Percentiles rank a stretch among this genome's conserved stretches.
These are phyloP conservation scores for Aeoliscus strigatus DNA, from an alignment of 2,797 vertebrate genomes.

Conservation along the genomic window DNA sequence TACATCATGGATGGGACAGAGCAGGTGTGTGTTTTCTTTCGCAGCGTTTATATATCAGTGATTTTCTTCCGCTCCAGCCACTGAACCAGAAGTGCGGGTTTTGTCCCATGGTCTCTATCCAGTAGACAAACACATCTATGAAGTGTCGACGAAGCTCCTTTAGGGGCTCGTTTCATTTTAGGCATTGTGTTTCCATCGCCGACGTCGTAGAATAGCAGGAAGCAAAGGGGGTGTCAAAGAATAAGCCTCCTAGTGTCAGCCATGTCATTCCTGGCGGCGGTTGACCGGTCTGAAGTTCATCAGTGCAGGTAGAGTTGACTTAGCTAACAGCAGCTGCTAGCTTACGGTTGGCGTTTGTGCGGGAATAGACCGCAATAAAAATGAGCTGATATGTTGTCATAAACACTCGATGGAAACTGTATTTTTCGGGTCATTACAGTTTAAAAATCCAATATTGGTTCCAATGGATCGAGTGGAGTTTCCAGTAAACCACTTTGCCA, in stretches of 20 bases:
- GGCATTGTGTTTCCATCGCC: neutral
- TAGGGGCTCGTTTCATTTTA: neutral
- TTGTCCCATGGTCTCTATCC: constrained; percentile 3
- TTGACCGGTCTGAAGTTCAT: constrained; percentile 50
- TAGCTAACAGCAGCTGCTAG: constrained; percentile 6
- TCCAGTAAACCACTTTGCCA: no score
- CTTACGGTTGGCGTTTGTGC: constrained; percentile 1
- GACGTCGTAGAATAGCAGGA: neutral
- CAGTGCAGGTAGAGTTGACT: constrained; percentile 29
- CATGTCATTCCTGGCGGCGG: neutral
- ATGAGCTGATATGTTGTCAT: neutral
- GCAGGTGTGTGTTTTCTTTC: fast-evolving
- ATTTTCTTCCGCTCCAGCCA: neutral
- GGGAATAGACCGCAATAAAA: neutral
- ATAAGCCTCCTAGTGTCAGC: neutral
- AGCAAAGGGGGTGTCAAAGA: neutral
- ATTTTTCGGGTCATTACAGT: no score
- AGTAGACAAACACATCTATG: constrained; percentile 2
- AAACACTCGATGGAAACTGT: neutral
- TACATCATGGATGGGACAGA: constrained; percentile 9
- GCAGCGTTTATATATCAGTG: constrained; percentile 15
- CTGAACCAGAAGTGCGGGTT: constrained; percentile 27
- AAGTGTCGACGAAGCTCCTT: neutral
- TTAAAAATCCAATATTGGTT: no score
- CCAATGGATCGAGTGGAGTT: no score